Percentiles rank a stretch among this genome's conserved stretches.
These are phyloP conservation scores for Lagocephalus sceleratus DNA, from an alignment of 2,797 vertebrate genomes.

Conservation along the genomic window DNA sequence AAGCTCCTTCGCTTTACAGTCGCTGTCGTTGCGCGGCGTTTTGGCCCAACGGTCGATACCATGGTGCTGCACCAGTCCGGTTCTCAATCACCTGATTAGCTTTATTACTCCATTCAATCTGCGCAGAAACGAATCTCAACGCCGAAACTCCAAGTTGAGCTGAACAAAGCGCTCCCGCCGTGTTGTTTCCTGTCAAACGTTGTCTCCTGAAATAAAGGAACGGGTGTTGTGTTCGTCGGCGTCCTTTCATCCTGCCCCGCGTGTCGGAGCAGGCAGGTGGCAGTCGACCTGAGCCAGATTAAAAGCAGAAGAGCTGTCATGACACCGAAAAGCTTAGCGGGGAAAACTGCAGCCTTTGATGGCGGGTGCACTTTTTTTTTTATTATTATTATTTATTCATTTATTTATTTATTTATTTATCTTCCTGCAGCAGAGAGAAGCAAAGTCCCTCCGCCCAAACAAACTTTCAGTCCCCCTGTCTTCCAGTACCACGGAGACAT, in stretches of 20 bases:
- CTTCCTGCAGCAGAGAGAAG: conserved; percentile 44
- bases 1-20: too few species aligned
- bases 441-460: background rate
- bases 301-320: conserved; percentile 44
- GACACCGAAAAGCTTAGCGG: conserved; percentile 51
- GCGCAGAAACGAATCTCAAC: conserved; percentile 53
- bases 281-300: conserved; percentile 52
- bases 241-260: conserved; percentile 71
- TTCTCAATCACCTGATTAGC: conserved; percentile 40
- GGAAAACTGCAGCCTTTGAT: conserved; percentile 59
- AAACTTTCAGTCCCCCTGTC: conserved; percentile 27
- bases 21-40: too few species aligned
- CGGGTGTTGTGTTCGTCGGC: conserved; percentile 57
- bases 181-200: conserved; percentile 67
- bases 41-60: too few species aligned
- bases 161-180: conserved; percentile 47
- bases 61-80: background rate
- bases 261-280: conserved; percentile 51
- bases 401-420: too few species aligned
- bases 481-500: conserved; percentile 26
- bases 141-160: conserved; percentile 56
- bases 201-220: conserved; percentile 56
- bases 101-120: conserved; percentile 52
- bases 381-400: too few species aligned
- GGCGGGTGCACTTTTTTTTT: conserved; percentile 54